Evolutionary conservation across 92 coral and sea anemone species (phyloP).

Genomic region (Phenganax marumi): DNA sequence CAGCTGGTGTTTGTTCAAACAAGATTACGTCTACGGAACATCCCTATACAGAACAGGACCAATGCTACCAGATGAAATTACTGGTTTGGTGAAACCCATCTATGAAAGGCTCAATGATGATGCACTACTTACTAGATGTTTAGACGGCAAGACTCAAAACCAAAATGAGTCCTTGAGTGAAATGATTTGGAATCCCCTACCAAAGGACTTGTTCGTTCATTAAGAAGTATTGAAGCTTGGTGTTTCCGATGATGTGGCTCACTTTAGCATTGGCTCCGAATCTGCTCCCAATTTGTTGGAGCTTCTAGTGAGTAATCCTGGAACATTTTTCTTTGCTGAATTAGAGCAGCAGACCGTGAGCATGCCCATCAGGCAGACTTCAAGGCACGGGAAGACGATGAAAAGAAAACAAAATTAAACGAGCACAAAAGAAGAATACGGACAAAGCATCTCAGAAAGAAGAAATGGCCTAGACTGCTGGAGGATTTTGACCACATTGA

Average conservation of each 20-base stretch:
- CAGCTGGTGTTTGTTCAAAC: slow-evolving; percentile 44
- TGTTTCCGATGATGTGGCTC: slow-evolving; percentile 61
- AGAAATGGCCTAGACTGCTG: slow-evolving; percentile 19
- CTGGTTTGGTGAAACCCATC: slow-evolving; percentile 44
- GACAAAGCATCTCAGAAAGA: neutral
- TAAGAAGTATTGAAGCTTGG: slow-evolving; percentile 44
- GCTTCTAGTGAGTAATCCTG: slow-evolving; percentile 54
- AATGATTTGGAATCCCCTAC: slow-evolving; percentile 61
- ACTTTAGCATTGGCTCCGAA: slow-evolving; percentile 59
- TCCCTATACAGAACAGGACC: slow-evolving; percentile 50
- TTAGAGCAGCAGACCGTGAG: neutral
- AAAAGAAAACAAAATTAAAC: too few relatives aligned
- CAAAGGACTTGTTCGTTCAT: slow-evolving; percentile 51
- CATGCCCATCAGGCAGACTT: too few relatives aligned
- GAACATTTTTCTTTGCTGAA: slow-evolving; percentile 30
- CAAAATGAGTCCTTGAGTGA: slow-evolving; percentile 56
- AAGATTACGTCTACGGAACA: slow-evolving; percentile 21
- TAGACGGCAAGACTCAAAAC: slow-evolving; percentile 64
- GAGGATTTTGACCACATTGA: neutral
- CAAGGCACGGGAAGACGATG: too few relatives aligned
- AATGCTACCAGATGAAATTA: slow-evolving; percentile 46
- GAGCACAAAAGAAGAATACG: too few relatives aligned
- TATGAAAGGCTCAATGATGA: slow-evolving; percentile 58
- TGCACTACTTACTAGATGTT: slow-evolving; percentile 47
- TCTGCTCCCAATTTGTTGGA: slow-evolving; percentile 48